Evolutionary conservation across 2,888 invertebrate genomes (phyloP).

Genomic region (Thecophora atra): DNA sequence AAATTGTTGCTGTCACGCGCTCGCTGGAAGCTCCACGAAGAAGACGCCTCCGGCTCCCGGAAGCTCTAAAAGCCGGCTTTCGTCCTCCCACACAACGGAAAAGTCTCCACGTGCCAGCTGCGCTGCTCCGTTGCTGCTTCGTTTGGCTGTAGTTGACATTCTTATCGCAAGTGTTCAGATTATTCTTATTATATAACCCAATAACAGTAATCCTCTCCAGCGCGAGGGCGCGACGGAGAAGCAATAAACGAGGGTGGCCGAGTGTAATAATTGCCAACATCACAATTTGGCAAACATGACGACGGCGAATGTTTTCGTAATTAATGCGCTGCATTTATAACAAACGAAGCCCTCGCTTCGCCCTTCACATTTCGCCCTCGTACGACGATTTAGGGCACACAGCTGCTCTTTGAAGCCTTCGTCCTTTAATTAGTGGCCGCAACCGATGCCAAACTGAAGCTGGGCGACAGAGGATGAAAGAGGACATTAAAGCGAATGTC

Average conservation of each 20-base stretch:
- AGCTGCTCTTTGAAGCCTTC: too few species aligned
- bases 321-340: too few species aligned
- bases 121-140: background rate
- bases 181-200: background rate
- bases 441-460: too few species aligned
- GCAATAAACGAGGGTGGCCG: background rate
- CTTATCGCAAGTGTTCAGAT: slow-evolving; percentile 3
- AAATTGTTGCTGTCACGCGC: slow-evolving; percentile 7
- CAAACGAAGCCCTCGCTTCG: too few species aligned
- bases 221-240: background rate
- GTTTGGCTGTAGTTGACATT: slow-evolving; percentile 6
- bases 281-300: background rate
- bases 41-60: background rate
- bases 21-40: background rate
- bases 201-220: too few species aligned
- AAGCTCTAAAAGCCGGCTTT: slow-evolving; percentile 13
- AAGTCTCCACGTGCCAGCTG: background rate
- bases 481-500: too few species aligned
- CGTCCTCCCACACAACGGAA: background rate
- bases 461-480: too few species aligned
- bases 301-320: background rate
- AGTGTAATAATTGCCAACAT: background rate
- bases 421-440: too few species aligned
- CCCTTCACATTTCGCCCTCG: too few species aligned
- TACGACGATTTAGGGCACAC: too few species aligned